A percentile compares a stretch with the other conserved stretches of the same genome.
Evolutionary conservation across 2,888 invertebrate species (phyloP).

Genomic region (Beris chalybata): DNA sequence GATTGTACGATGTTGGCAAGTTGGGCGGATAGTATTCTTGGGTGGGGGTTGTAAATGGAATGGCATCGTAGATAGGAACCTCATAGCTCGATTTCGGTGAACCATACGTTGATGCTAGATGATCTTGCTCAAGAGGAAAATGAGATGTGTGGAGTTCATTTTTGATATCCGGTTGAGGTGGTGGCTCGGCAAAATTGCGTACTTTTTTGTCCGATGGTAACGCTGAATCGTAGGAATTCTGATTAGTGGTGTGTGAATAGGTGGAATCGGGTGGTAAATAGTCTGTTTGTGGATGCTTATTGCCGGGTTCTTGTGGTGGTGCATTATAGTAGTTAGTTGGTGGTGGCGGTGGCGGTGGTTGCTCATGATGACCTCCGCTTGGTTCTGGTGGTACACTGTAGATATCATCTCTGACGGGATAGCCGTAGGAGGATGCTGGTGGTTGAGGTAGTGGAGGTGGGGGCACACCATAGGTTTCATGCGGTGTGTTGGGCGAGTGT

Average conservation of each 20-base stretch:
- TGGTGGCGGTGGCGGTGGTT: constrained; percentile 20
- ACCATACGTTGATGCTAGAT: constrained; percentile 50
- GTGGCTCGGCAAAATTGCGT: constrained; percentile 46
- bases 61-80: constrained; percentile 54
- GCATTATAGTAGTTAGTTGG: not conserved
- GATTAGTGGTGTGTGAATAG: constrained; percentile 28
- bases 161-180: constrained; percentile 37
- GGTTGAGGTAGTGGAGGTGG: constrained; percentile 21
- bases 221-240: constrained; percentile 32
- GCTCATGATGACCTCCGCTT: constrained; percentile 39
- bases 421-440: constrained; percentile 21
- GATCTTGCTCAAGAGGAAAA: constrained; percentile 50
- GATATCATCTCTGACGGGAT: constrained; percentile 29
- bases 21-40: constrained; percentile 48
- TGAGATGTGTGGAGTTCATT: constrained; percentile 45
- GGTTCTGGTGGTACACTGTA: constrained; percentile 35
- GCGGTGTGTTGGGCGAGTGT: constrained; percentile 26
- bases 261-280: constrained; percentile 32
- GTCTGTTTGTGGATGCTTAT: constrained; percentile 41
- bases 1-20: constrained; percentile 39
- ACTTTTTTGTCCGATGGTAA: constrained; percentile 29
- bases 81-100: constrained; percentile 54
- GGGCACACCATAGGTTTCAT: constrained; percentile 36
- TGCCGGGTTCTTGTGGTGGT: constrained; percentile 42
- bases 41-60: constrained; percentile 47